These are phyloP conservation scores for Cephalotes varians DNA, from an alignment of 2,888 invertebrate species.

Conservation along the genomic window DNA sequence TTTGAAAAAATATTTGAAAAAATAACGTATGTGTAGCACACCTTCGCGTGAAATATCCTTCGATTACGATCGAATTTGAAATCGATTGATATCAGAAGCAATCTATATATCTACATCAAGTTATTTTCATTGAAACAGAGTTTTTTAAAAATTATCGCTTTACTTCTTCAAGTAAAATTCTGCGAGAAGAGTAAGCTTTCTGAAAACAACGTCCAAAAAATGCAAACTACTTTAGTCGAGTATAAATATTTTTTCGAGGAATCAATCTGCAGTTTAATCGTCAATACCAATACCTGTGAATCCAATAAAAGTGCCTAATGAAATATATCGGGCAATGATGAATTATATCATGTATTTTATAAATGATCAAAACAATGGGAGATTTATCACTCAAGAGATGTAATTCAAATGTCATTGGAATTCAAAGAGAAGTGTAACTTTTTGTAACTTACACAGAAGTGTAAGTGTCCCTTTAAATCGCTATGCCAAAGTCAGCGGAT, in stretches of 20 bases:
- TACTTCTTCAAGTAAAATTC: background rate
- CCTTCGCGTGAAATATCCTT: constrained; percentile 42
- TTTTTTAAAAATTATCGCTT: background rate
- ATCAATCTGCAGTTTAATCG: constrained; percentile 8
- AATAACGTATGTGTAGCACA: constrained; percentile 43
- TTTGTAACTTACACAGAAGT: too few relatives aligned
- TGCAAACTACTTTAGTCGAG: too few relatives aligned
- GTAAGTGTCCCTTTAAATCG: background rate
- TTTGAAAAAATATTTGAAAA: too few relatives aligned
- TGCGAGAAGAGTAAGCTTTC: background rate
- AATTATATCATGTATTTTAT: background rate
- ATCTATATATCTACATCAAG: background rate
- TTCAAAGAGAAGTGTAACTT: background rate
- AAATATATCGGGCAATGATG: constrained; percentile 20
- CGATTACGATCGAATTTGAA: background rate
- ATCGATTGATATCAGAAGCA: background rate
- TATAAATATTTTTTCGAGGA: background rate
- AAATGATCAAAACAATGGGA: background rate
- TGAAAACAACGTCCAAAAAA: background rate
- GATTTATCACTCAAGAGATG: background rate
- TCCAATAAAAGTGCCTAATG: constrained; percentile 36
- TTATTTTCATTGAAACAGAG: background rate
- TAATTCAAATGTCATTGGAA: background rate
- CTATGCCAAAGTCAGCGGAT: background rate
- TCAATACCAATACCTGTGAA: constrained; percentile 41